Percentiles rank a stretch among this genome's conserved stretches.
These are phyloP conservation scores for Caenorhabditis sinica DNA, from an alignment of 2,888 invertebrate species.

Conservation along the genomic window DNA sequence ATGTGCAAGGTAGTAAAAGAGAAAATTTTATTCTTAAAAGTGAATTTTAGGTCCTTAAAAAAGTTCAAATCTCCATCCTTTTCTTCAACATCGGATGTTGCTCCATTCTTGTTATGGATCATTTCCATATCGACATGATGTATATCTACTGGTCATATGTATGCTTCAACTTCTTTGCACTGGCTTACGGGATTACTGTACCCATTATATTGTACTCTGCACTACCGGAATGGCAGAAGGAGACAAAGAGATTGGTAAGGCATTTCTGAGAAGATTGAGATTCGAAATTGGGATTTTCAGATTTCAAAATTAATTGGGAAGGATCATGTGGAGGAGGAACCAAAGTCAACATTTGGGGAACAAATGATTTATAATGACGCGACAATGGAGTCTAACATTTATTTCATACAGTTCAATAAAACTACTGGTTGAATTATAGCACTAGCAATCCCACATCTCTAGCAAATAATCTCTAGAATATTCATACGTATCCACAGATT, in stretches of 20 bases:
- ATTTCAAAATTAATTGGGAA: slow-evolving; percentile 6
- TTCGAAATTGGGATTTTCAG: no score
- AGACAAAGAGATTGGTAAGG: slow-evolving; percentile 44
- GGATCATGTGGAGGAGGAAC: slow-evolving; percentile 20
- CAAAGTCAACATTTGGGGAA: slow-evolving; percentile 55
- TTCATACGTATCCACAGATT: slow-evolving; percentile 10
- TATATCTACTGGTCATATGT: slow-evolving; percentile 53
- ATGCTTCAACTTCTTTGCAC: slow-evolving; percentile 47
- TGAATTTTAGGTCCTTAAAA: slow-evolving; percentile 40
- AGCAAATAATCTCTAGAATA: slow-evolving; percentile 3
- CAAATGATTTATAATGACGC: slow-evolving; percentile 61
- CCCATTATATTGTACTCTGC: slow-evolving; percentile 50
- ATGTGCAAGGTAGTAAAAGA: slow-evolving; percentile 45
- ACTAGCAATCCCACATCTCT: slow-evolving; percentile 45
- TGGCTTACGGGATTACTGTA: slow-evolving; percentile 54
- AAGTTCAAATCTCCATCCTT: slow-evolving; percentile 58
- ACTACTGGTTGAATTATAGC: not conserved
- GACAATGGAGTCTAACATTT: slow-evolving; percentile 54
- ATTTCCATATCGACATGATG: slow-evolving; percentile 37
- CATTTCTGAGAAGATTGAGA: not conserved
- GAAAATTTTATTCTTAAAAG: not conserved
- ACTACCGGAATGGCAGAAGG: slow-evolving; percentile 63
- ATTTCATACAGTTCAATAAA: slow-evolving; percentile 55
- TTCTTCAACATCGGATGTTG: slow-evolving; percentile 57
- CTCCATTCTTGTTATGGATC: slow-evolving; percentile 58